These are phyloP conservation scores for Acromyrmex echinatior DNA, from an alignment of 1,140 invertebrate species.

Conservation along the genomic window DNA sequence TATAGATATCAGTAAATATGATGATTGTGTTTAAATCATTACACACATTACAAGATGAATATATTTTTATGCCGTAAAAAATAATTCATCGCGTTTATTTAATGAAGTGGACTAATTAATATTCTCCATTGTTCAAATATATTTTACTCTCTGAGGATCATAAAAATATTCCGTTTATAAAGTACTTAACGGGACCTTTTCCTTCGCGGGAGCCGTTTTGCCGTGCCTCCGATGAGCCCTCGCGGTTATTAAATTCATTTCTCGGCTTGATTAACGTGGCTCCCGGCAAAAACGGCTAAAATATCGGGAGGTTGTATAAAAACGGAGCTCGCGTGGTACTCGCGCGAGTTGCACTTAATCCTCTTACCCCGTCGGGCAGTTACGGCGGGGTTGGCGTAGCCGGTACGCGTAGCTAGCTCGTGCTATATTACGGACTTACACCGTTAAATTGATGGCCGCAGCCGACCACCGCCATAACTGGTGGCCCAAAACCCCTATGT, in stretches of 20 bases:
- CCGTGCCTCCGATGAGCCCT: constrained; percentile 49
- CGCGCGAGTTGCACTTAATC: constrained; percentile 71
- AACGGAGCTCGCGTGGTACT: constrained; percentile 63
- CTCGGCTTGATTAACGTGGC: constrained; percentile 74
- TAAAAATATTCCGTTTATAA: constrained; percentile 53
- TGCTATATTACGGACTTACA: constrained; percentile 76
- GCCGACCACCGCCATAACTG: constrained; percentile 59
- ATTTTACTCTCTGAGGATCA: background rate
- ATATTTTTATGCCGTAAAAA: constrained; percentile 5
- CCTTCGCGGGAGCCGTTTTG: constrained; percentile 23
- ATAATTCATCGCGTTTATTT: background rate
- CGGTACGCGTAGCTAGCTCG: constrained; percentile 48
- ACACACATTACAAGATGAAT: background rate
- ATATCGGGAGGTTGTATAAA: constrained; percentile 74
- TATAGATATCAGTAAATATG: background rate
- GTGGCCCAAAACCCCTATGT: constrained; percentile 68
- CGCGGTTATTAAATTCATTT: constrained; percentile 76
- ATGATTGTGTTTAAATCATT: background rate
- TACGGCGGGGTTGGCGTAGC: constrained; percentile 28
- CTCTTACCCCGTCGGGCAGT: constrained; percentile 73
- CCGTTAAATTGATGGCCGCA: constrained; percentile 74
- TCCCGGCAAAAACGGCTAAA: constrained; percentile 70
- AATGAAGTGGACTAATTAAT: constrained; percentile 11
- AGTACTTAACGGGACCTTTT: constrained; percentile 61
- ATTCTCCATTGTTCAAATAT: constrained; percentile 8